A percentile compares a stretch with the other conserved stretches of the same genome.
Conservation (phyloP, 2,797 vertebrate genomes). For the Dromococcyx pavoninus region DNA sequence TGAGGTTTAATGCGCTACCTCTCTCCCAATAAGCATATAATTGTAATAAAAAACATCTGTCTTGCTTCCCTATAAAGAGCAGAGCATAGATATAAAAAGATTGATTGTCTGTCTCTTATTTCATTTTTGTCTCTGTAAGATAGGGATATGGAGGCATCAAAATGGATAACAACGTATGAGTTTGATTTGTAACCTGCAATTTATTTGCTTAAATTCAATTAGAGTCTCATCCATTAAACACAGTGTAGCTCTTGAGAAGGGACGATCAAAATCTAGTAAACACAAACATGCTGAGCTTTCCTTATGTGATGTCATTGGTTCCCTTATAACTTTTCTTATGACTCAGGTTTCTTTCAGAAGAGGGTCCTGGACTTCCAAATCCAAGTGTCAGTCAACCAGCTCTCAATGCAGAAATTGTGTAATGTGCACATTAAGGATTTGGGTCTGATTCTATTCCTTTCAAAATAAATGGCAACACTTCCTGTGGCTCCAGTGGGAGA, state of each 20-base stretch:
- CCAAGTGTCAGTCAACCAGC: background rate
- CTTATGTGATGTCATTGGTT: background rate
- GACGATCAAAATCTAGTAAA: background rate
- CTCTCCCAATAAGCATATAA: background rate
- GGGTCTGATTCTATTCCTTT: background rate
- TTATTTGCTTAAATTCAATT: constrained; percentile 26
- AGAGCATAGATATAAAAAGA: background rate
- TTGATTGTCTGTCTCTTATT: background rate
- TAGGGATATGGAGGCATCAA: background rate
- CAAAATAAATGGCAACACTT: background rate
- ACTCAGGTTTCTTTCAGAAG: background rate
- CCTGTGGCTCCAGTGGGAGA: background rate
- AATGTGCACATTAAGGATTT: background rate
- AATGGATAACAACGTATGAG: background rate
- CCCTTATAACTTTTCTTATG: background rate
- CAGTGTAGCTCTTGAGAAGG: background rate
- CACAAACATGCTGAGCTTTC: background rate
- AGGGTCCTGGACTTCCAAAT: background rate
- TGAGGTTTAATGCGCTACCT: background rate
- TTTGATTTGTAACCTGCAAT: background rate
- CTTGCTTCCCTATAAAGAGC: background rate
- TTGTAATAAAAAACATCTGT: constrained; percentile 14
- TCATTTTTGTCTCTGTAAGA: background rate
- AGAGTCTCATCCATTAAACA: background rate
- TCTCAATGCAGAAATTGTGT: background rate